Evolutionary conservation across 2,113 vertebrate genomes (phyloP).

Genomic region (Anser brachyrhynchus): DNA sequence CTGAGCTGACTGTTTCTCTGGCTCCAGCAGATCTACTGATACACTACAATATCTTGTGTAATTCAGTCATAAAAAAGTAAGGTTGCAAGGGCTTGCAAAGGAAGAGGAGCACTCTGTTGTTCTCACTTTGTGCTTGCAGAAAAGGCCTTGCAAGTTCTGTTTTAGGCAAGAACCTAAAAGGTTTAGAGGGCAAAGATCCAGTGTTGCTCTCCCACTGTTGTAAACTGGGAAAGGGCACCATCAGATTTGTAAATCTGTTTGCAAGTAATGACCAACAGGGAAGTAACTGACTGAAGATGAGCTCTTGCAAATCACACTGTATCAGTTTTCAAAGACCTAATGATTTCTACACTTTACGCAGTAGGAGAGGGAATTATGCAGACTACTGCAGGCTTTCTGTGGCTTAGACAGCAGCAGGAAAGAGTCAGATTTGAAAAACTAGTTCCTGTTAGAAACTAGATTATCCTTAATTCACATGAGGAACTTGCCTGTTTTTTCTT

Average conservation of each 20-base stretch:
- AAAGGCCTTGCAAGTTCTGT: neutral
- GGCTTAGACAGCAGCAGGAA: accelerated
- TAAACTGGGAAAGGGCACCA: neutral
- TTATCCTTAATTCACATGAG: neutral
- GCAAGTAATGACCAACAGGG: neutral
- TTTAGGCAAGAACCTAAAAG: neutral
- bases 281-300: neutral
- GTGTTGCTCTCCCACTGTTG: neutral
- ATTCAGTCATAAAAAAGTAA: neutral
- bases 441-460: neutral
- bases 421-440: neutral
- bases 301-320: neutral
- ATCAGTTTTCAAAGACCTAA: neutral
- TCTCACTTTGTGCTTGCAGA: neutral
- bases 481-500: neutral
- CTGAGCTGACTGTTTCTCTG: neutral
- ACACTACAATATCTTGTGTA: neutral
- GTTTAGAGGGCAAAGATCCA: neutral
- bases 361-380: neutral
- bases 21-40: neutral
- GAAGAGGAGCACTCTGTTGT: neutral
- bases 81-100: neutral
- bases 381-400: neutral
- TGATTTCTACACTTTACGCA: neutral
- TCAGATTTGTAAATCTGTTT: neutral